phyloP scores from a whole-genome alignment of 1,140 invertebrate species.

The Colletes latitarsis region DNA sequence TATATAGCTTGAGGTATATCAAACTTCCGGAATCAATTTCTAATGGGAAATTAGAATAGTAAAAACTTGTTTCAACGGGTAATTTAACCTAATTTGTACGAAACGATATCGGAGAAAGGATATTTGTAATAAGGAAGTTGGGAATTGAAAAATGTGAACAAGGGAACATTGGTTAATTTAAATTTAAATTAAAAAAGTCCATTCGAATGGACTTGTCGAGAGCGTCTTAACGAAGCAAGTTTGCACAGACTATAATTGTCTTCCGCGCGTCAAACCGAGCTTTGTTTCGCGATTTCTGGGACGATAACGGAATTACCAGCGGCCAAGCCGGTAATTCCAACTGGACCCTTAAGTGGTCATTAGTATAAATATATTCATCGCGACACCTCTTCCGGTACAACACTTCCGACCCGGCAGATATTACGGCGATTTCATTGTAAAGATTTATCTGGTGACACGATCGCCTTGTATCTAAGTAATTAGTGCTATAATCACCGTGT shows the following conservation, averaged over 20 bases:
- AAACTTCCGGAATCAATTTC: too few relatives aligned
- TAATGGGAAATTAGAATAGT: too few relatives aligned
- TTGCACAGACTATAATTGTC: background rate
- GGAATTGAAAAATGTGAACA: too few relatives aligned
- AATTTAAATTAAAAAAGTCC: too few relatives aligned
- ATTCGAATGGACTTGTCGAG: background rate
- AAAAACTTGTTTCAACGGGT: background rate
- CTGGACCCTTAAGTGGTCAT: slow-evolving; percentile 1
- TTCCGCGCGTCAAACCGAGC: background rate
- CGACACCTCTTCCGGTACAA: slow-evolving; percentile 2
- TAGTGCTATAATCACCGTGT: background rate
- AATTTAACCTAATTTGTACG: background rate
- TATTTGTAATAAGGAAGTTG: background rate
- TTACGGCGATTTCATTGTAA: background rate
- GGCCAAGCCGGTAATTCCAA: background rate
- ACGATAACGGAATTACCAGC: background rate
- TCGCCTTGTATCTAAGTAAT: background rate
- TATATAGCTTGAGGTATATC: too few relatives aligned
- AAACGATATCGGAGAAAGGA: slow-evolving; percentile 12
- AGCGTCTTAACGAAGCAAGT: slow-evolving; percentile 4
- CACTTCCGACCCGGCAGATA: background rate
- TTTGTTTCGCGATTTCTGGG: slow-evolving; percentile 6
- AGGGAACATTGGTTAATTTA: too few relatives aligned
- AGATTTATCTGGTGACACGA: background rate
- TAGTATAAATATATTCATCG: slow-evolving; percentile 5